Evolutionary conservation across 2,113 vertebrate genomes (phyloP).

Genomic region (Trogon surrucura): DNA sequence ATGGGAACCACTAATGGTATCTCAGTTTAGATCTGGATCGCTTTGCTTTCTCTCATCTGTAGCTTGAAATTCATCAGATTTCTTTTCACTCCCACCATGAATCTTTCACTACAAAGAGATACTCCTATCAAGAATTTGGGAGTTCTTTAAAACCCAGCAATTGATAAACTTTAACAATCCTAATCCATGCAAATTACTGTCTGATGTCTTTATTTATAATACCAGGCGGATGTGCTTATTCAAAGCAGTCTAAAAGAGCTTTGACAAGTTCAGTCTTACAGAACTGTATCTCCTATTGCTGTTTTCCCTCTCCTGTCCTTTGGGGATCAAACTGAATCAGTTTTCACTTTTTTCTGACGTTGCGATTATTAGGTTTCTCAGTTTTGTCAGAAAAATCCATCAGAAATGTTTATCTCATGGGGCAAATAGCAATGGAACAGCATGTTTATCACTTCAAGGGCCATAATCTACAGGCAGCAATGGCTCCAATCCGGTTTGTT

Average conservation of each 20-base stretch:
- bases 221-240: constrained; percentile 72
- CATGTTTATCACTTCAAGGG: constrained; percentile 79
- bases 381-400: constrained; percentile 81
- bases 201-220: constrained; percentile 80
- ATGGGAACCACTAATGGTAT: constrained; percentile 86
- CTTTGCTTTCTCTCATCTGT: constrained; percentile 84
- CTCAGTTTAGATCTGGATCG: constrained; percentile 82
- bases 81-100: constrained; percentile 80
- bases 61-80: constrained; percentile 83
- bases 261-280: constrained; percentile 72
- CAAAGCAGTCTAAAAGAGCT: constrained; percentile 72
- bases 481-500: constrained; percentile 62
- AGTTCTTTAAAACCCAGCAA: constrained; percentile 81
- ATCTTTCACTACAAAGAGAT: constrained; percentile 88
- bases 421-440: constrained; percentile 79
- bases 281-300: constrained; percentile 71
- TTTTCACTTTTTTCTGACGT: constrained; percentile 77
- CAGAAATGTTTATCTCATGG: constrained; percentile 80
- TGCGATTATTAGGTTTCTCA: constrained; percentile 80
- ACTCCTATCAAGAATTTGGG: constrained; percentile 81
- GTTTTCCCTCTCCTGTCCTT: constrained; percentile 67
- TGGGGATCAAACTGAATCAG: constrained; percentile 78
- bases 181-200: constrained; percentile 85
- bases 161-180: constrained; percentile 82
- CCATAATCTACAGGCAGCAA: constrained; percentile 71